Conservation (phyloP, 2,888 invertebrate species). For the Thecophora atra region DNA sequence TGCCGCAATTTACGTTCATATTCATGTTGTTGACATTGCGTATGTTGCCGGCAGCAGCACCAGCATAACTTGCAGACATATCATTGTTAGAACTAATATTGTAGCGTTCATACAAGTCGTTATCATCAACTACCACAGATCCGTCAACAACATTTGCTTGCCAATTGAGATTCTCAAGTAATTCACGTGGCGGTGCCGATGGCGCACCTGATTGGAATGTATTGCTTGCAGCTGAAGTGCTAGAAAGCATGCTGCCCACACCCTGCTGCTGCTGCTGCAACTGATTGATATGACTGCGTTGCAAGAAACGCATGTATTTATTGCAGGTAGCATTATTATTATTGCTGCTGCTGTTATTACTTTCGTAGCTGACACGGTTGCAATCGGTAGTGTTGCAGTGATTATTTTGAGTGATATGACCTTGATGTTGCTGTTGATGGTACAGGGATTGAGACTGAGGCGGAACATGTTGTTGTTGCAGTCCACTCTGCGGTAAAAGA, state of each 20-base stretch:
- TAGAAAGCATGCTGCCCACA: slow-evolving; percentile 25
- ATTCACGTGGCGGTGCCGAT: slow-evolving; percentile 46
- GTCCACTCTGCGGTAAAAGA: slow-evolving; percentile 50
- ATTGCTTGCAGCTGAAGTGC: slow-evolving; percentile 22
- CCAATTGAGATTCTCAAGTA: slow-evolving; percentile 54
- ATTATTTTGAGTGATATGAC: slow-evolving; percentile 36
- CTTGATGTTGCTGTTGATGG: slow-evolving; percentile 42
- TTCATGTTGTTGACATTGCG: slow-evolving; percentile 36
- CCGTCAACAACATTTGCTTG: slow-evolving; percentile 39
- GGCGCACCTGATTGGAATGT: slow-evolving; percentile 17
- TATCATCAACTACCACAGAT: slow-evolving; percentile 38
- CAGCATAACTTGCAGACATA: slow-evolving; percentile 41
- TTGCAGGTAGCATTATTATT: slow-evolving; percentile 44
- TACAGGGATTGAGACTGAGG: slow-evolving; percentile 45
- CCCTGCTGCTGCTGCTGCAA: slow-evolving; percentile 49
- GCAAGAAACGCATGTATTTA: slow-evolving; percentile 44
- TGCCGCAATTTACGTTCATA: slow-evolving; percentile 61
- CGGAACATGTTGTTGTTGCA: slow-evolving; percentile 34
- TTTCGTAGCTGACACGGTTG: slow-evolving; percentile 68
- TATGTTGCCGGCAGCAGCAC: slow-evolving; percentile 16
- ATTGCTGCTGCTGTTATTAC: slow-evolving; percentile 51
- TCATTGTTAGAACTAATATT: slow-evolving; percentile 32
- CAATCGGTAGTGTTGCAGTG: slow-evolving; percentile 54
- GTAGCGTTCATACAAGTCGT: slow-evolving; percentile 37
- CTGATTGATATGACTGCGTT: slow-evolving; percentile 46